Evolutionary conservation across 2,113 vertebrate genomes (phyloP).

Genomic region (Trichomycterus rosablanca): DNA sequence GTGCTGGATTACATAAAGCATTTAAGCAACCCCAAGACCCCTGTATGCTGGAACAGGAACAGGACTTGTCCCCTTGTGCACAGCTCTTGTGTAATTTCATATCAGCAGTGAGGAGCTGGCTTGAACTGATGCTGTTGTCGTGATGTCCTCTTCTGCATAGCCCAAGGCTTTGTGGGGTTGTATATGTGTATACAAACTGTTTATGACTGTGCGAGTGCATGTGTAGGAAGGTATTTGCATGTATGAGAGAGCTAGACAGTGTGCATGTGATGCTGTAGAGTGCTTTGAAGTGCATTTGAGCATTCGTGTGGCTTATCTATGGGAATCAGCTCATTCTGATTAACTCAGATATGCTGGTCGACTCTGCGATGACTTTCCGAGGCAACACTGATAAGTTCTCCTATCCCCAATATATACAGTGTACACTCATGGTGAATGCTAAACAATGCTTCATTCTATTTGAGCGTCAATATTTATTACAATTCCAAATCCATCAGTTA

Average conservation of each 20-base stretch:
- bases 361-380: slow-evolving; percentile 18
- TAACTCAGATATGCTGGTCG: slow-evolving; percentile 27
- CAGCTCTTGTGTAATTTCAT: background rate
- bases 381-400: slow-evolving; percentile 29
- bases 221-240: background rate
- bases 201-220: background rate
- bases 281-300: background rate
- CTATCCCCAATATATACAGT: background rate
- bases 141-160: no score
- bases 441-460: background rate
- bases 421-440: background rate
- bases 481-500: background rate
- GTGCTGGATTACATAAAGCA: background rate
- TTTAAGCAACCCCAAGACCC: background rate
- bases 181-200: slow-evolving; percentile 8
- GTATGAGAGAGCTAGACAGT: background rate
- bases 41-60: background rate
- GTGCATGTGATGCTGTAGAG: slow-evolving; percentile 1
- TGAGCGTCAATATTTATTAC: slow-evolving; percentile 7
- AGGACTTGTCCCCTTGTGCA: background rate
- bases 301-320: slow-evolving; percentile 22
- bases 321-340: slow-evolving; percentile 34
- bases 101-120: no score
- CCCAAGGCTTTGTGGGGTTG: background rate
- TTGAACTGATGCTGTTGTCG: no score